Percentiles rank a stretch among this genome's conserved stretches.
Conservation (phyloP, 2,888 invertebrate genomes). For the Epsilonema sp. region DNA sequence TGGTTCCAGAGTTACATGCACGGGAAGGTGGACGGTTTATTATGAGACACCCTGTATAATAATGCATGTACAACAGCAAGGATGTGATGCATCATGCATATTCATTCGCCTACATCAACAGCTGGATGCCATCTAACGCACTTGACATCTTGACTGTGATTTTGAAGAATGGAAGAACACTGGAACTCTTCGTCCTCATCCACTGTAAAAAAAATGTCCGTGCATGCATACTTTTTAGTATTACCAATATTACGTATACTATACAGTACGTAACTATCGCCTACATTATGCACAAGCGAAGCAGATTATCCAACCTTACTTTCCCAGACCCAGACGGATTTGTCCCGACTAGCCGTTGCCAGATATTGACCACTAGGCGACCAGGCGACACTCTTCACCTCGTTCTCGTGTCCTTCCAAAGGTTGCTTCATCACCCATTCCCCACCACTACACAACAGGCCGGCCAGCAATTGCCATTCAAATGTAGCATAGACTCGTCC, state of each 20-base stretch:
- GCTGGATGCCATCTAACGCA: constrained; percentile 81
- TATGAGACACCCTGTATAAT: too few relatives aligned
- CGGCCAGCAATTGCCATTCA: not conserved
- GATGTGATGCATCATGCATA: too few relatives aligned
- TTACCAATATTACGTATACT: too few relatives aligned
- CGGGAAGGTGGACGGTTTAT: too few relatives aligned
- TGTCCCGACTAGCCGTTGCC: constrained; percentile 88
- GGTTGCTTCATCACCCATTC: constrained; percentile 41
- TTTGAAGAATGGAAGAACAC: constrained; percentile 78
- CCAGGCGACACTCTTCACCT: constrained; percentile 90
- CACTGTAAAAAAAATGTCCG: too few relatives aligned
- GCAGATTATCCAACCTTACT: constrained; percentile 38
- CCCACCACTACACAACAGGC: not conserved
- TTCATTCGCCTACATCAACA: constrained; percentile 43
- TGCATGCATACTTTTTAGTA: too few relatives aligned
- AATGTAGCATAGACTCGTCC: not conserved
- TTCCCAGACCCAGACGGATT: constrained; percentile 98
- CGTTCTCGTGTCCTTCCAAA: constrained; percentile 94
- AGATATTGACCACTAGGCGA: constrained; percentile 63
- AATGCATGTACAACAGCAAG: too few relatives aligned
- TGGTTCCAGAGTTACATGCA: too few relatives aligned
- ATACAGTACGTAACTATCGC: too few relatives aligned
- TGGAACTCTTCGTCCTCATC: constrained; percentile 85
- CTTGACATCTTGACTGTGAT: constrained; percentile 89
- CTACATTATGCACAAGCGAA: too few relatives aligned